These are phyloP conservation scores for Plotosus lineatus DNA, from an alignment of 2,113 vertebrate genomes.

Conservation along the genomic window DNA sequence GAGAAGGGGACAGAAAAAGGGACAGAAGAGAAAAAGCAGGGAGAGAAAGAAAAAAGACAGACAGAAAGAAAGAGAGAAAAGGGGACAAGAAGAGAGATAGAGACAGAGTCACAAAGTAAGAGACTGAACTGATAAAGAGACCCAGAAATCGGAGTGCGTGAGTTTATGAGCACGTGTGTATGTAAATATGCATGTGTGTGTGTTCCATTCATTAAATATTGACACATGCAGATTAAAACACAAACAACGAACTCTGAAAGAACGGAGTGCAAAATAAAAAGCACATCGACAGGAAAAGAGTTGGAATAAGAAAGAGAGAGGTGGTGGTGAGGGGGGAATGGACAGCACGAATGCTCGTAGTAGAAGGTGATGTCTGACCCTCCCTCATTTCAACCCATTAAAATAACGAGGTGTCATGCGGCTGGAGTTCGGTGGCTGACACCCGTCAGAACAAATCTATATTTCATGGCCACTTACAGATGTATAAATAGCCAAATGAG, in stretches of 20 bases:
- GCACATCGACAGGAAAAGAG: not conserved
- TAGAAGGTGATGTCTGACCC: slow-evolving; percentile 52
- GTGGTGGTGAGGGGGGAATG: slow-evolving; percentile 51
- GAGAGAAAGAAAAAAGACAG: not conserved
- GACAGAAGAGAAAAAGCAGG: not conserved
- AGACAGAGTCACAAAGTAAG: not conserved
- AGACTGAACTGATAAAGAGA: too few species aligned
- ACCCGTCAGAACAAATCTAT: slow-evolving; percentile 79
- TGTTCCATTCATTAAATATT: not conserved
- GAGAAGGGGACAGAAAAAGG: not conserved
- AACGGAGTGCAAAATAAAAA: slow-evolving; percentile 12
- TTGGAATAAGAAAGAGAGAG: not conserved
- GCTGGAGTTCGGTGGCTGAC: slow-evolving; percentile 64
- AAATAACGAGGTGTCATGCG: slow-evolving; percentile 75
- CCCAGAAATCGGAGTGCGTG: not conserved
- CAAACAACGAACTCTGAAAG: not conserved
- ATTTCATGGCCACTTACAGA: slow-evolving; percentile 81
- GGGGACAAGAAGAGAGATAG: not conserved
- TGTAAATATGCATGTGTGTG: not conserved
- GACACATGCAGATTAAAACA: slow-evolving; percentile 13
- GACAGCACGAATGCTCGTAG: slow-evolving; percentile 59
- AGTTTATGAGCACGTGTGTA: not conserved
- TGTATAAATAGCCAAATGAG: slow-evolving; percentile 82
- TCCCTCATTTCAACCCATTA: slow-evolving; percentile 69
- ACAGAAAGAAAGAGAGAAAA: not conserved